Conservation (phyloP, 2,888 invertebrate genomes). For the Acanthacorydalis orientalis region DNA sequence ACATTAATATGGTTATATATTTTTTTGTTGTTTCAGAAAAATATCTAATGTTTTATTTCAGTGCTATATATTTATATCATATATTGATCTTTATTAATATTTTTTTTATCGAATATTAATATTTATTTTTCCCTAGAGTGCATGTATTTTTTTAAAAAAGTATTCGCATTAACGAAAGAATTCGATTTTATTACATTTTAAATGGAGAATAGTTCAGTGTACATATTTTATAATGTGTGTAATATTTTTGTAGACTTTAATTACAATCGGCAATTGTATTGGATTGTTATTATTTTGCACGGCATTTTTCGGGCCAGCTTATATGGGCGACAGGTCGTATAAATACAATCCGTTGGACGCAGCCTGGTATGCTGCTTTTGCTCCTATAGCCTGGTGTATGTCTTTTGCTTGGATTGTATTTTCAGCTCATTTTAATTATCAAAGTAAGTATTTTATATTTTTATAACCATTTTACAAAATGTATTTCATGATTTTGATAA, state of each 20-base stretch:
- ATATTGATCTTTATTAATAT: no score
- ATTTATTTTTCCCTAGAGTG: no score
- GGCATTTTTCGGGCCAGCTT: conserved; percentile 41
- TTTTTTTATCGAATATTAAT: no score
- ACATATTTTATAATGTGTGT: no score
- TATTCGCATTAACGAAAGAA: no score
- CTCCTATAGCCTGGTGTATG: conserved; percentile 50
- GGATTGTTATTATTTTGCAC: conserved; percentile 31
- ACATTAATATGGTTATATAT: no score
- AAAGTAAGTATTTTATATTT: conserved; percentile 22
- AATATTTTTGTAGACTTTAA: conserved; percentile 18
- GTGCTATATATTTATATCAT: no score
- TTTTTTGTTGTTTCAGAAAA: no score
- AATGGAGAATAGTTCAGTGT: no score
- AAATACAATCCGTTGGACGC: conserved; percentile 43
- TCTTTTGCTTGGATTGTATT: conserved; percentile 51
- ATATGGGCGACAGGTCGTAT: conserved; percentile 44
- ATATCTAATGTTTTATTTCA: no score
- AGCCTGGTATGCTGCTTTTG: conserved; percentile 50
- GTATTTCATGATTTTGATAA: neutral
- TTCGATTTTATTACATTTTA: no score
- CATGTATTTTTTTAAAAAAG: no score
- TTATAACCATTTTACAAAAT: neutral
- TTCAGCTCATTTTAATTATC: conserved; percentile 41
- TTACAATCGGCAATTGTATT: conserved; percentile 37